A percentile compares a stretch with the other conserved stretches of the same genome.
Conservation (phyloP, 2,888 invertebrate species). For the Ephialtes manifestator region DNA sequence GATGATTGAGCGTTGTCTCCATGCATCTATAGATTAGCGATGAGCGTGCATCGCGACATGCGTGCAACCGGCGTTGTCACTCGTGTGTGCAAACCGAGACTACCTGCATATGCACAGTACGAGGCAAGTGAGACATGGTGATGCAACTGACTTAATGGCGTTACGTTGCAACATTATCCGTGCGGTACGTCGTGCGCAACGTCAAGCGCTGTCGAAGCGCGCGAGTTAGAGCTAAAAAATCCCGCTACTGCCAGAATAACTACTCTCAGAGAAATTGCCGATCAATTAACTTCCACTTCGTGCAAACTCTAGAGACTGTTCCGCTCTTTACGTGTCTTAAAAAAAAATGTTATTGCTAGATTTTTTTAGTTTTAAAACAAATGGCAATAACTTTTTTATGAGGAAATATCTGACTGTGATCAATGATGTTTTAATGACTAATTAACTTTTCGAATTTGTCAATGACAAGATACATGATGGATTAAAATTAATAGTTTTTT, state of each 20-base stretch:
- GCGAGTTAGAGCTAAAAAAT: neutral
- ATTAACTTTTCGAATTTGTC: too few species aligned
- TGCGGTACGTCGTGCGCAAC: neutral
- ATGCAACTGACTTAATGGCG: slow-evolving; percentile 26
- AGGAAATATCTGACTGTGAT: too few species aligned
- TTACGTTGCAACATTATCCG: slow-evolving; percentile 30
- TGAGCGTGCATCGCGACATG: neutral
- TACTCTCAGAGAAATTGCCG: slow-evolving; percentile 4
- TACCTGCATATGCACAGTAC: neutral
- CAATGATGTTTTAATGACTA: too few species aligned
- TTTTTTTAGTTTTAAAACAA: neutral
- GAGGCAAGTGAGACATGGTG: slow-evolving; percentile 13
- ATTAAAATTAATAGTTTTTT: too few species aligned
- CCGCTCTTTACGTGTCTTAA: neutral
- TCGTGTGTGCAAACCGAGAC: slow-evolving; percentile 1
- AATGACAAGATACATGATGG: too few species aligned
- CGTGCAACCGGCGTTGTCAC: neutral
- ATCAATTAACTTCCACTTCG: neutral
- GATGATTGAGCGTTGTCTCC: neutral
- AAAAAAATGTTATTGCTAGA: neutral
- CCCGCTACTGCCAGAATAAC: neutral
- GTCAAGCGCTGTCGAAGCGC: neutral
- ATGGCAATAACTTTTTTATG: too few species aligned
- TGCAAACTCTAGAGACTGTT: neutral
- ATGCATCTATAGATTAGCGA: neutral